phyloP scores from a whole-genome alignment of 2,797 vertebrate genomes.

The Xiphophorus birchmanni region DNA sequence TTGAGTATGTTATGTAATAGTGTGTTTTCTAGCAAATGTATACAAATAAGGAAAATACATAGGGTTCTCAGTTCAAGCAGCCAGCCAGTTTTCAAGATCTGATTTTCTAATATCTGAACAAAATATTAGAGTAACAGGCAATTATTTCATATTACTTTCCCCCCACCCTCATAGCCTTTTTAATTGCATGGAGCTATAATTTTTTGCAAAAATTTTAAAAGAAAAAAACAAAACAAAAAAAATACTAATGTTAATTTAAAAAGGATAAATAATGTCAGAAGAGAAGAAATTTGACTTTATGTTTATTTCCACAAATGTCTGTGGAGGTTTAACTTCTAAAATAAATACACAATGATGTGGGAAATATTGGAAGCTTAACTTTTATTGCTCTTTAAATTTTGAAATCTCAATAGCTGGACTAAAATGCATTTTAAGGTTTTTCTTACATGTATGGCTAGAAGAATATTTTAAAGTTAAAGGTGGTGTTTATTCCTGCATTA shows the following conservation, averaged over 20 bases:
- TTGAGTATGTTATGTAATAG: too few relatives aligned
- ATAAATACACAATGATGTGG: not conserved
- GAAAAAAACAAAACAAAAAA: too few relatives aligned
- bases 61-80: too few relatives aligned
- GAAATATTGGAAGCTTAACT: too few relatives aligned
- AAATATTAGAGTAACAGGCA: not conserved
- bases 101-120: not conserved
- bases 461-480: not conserved
- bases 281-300: not conserved
- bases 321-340: not conserved
- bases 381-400: not conserved
- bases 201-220: too few relatives aligned
- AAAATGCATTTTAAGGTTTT: not conserved
- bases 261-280: not conserved
- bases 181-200: not conserved
- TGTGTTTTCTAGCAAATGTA: too few relatives aligned
- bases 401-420: not conserved
- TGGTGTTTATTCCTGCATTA: not conserved
- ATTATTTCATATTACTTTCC: too few relatives aligned
- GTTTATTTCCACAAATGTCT: not conserved
- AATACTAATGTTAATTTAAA: too few relatives aligned
- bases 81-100: too few relatives aligned
- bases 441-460: not conserved
- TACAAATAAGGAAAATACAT: too few relatives aligned
- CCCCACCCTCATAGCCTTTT: not conserved